Conservation (phyloP, 2,797 vertebrate species). For the Gambelia wislizenii region DNA sequence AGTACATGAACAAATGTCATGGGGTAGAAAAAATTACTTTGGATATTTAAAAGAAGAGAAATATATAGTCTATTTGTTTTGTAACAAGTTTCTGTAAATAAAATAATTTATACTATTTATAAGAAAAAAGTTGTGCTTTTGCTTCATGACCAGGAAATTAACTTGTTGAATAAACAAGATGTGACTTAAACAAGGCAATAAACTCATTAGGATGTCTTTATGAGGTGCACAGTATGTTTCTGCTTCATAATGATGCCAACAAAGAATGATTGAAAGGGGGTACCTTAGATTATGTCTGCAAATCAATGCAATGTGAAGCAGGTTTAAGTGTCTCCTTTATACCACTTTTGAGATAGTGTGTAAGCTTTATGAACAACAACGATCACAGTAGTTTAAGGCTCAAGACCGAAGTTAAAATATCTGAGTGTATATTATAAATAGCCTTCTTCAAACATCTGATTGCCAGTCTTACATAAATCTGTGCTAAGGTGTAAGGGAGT, state of each 20-base stretch:
- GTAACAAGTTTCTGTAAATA: slow-evolving; percentile 99
- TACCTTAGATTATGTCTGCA: background rate
- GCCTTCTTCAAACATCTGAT: background rate
- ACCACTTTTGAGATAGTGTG: background rate
- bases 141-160: slow-evolving; percentile 83
- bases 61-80: slow-evolving; percentile 99
- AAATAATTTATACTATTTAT: slow-evolving; percentile 99
- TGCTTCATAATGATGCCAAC: slow-evolving; percentile 66
- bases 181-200: slow-evolving; percentile 82
- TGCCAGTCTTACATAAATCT: background rate
- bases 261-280: slow-evolving; percentile 15
- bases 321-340: background rate
- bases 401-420: background rate
- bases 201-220: slow-evolving; percentile 77
- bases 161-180: slow-evolving; percentile 81
- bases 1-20: slow-evolving; percentile 99
- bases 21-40: slow-evolving; percentile 97
- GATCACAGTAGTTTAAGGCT: background rate
- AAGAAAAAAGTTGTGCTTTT: slow-evolving; percentile 92
- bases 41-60: slow-evolving; percentile 99
- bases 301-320: background rate
- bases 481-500: too few species aligned
- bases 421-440: background rate
- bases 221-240: slow-evolving; percentile 76
- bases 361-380: background rate